These are phyloP conservation scores for Dichetophora obliterata DNA, from an alignment of 2,888 invertebrate genomes.

Conservation along the genomic window DNA sequence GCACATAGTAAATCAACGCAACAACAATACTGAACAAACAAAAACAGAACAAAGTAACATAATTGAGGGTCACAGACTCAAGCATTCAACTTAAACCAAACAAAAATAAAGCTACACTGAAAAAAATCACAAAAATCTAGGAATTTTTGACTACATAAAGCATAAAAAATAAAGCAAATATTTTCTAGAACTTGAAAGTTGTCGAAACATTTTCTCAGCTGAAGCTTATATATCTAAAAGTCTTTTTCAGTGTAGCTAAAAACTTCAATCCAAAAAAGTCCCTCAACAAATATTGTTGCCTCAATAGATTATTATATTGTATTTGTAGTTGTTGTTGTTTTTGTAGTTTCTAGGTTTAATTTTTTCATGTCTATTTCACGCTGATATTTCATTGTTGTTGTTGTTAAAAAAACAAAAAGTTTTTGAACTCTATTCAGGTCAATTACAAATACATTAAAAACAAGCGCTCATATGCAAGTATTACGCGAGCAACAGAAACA, in stretches of 20 bases:
- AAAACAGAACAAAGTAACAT: no score
- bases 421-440: slow-evolving; percentile 70
- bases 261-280: slow-evolving; percentile 1
- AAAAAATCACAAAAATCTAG: no score
- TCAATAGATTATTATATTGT: neutral
- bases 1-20: neutral
- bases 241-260: neutral
- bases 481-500: slow-evolving; percentile 7
- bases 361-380: neutral
- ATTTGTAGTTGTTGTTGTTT: slow-evolving; percentile 21
- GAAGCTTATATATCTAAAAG: neutral
- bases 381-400: neutral
- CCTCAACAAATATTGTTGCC: neutral
- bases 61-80: no score
- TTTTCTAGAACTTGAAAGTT: neutral
- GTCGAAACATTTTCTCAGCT: neutral
- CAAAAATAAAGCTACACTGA: no score
- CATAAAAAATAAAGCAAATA: neutral
- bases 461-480: slow-evolving; percentile 23
- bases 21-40: no score
- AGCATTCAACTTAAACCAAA: no score
- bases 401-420: slow-evolving; percentile 6
- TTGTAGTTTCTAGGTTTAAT: slow-evolving; percentile 27
- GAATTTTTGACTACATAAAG: no score
- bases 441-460: slow-evolving; percentile 67